Conservation (phyloP, 2,888 invertebrate species). For the Spodoptera picta region DNA sequence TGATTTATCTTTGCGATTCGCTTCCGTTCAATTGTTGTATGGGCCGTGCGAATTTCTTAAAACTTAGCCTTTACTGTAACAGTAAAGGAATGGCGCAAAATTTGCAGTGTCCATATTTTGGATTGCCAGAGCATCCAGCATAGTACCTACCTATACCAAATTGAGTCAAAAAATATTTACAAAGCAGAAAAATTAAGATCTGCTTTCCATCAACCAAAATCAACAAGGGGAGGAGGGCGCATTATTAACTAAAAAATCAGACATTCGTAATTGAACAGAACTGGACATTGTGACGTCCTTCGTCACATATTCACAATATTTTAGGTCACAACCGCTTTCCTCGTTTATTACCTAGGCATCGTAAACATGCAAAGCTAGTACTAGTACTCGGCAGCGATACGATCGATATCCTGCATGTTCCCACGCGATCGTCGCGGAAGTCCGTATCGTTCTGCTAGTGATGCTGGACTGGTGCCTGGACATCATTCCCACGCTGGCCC, state of each 20-base stretch:
- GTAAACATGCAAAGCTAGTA: conserved; percentile 44
- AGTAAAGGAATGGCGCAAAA: conserved; percentile 25
- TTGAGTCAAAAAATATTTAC: too few species aligned
- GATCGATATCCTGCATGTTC: conserved; percentile 69
- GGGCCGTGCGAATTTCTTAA: conserved; percentile 65
- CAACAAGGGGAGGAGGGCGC: too few species aligned
- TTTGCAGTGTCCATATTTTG: too few species aligned
- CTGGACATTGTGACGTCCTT: conserved; percentile 19
- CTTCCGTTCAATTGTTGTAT: conserved; percentile 68
- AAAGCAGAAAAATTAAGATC: too few species aligned
- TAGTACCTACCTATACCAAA: too few species aligned
- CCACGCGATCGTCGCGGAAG: conserved; percentile 72
- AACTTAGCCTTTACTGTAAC: conserved; percentile 32
- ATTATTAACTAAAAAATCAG: background rate
- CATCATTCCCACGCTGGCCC: conserved; percentile 54
- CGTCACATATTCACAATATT: conserved; percentile 16
- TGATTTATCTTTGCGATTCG: conserved; percentile 75
- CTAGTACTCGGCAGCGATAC: conserved; percentile 49
- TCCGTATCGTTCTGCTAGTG: conserved; percentile 67
- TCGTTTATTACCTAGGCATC: conserved; percentile 39
- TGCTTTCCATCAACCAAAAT: too few species aligned
- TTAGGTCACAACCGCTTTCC: conserved; percentile 34
- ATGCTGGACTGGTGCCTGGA: conserved; percentile 47
- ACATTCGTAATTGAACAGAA: conserved; percentile 4
- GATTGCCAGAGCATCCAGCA: too few species aligned